Percentiles rank a stretch among this genome's conserved stretches.
Evolutionary conservation across 2,113 vertebrate genomes (phyloP).

Genomic region (Chloropsis hardwickii): DNA sequence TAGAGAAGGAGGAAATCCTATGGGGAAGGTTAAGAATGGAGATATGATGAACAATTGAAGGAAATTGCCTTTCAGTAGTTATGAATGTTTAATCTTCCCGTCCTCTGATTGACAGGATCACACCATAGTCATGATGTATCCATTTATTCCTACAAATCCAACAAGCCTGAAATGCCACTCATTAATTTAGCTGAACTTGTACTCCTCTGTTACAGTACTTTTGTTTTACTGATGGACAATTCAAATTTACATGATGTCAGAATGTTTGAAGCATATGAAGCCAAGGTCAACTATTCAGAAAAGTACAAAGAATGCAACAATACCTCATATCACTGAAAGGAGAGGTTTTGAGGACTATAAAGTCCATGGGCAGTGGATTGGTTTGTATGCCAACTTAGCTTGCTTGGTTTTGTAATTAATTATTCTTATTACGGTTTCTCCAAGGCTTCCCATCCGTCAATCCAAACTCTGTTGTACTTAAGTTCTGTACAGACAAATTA

Average conservation of each 20-base stretch:
- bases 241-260: background rate
- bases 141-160: background rate
- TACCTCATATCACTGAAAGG: background rate
- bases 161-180: background rate
- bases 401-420: background rate
- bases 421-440: background rate
- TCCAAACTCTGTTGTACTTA: background rate
- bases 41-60: constrained; percentile 9
- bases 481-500: background rate
- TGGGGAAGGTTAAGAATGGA: background rate
- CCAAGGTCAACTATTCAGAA: background rate
- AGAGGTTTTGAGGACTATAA: background rate
- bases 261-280: background rate
- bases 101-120: background rate
- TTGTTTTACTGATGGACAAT: background rate
- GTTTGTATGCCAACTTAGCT: background rate
- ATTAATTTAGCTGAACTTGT: background rate
- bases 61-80: constrained; percentile 26
- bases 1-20: constrained; percentile 21
- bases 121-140: background rate
- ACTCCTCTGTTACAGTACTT: background rate
- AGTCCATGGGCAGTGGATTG: background rate
- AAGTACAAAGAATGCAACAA: background rate
- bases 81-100: background rate
- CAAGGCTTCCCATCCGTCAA: background rate